Conservation (phyloP, 37 sponge, comb jelly and placozoan genomes). For the Mnemiopsis leidyi region DNA sequence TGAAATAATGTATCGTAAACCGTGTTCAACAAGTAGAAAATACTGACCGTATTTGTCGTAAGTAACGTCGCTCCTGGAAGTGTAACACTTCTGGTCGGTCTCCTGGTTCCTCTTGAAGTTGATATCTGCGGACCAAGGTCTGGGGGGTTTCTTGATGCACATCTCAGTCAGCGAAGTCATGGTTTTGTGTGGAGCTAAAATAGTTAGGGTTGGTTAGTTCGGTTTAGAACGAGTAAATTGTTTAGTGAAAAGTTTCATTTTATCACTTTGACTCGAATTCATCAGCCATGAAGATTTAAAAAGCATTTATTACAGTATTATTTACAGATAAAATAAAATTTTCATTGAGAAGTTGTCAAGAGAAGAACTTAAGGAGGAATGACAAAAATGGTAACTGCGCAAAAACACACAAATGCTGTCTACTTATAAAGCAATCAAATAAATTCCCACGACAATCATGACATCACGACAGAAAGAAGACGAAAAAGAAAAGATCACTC, state of each 20-base stretch:
- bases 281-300: no score
- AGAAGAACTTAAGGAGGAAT: background rate
- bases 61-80: slow-evolving; percentile 1
- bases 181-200: background rate
- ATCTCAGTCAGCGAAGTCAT: background rate
- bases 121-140: slow-evolving; percentile 60
- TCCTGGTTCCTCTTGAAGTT: slow-evolving; percentile 5
- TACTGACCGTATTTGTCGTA: slow-evolving; percentile 48
- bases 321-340: no score
- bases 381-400: background rate
- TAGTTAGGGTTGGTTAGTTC: background rate
- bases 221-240: no score
- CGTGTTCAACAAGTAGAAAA: no score
- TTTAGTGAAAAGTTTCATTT: no score
- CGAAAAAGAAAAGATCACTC: background rate
- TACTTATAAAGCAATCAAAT: background rate
- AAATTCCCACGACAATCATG: background rate
- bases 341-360: background rate
- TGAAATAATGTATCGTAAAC: no score
- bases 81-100: background rate
- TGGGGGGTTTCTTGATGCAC: slow-evolving; percentile 53
- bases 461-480: background rate
- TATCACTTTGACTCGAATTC: no score
- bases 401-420: background rate
- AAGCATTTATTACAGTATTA: no score